These are phyloP conservation scores for Scolopax rusticola DNA, from an alignment of 2,797 vertebrate species.

Conservation along the genomic window DNA sequence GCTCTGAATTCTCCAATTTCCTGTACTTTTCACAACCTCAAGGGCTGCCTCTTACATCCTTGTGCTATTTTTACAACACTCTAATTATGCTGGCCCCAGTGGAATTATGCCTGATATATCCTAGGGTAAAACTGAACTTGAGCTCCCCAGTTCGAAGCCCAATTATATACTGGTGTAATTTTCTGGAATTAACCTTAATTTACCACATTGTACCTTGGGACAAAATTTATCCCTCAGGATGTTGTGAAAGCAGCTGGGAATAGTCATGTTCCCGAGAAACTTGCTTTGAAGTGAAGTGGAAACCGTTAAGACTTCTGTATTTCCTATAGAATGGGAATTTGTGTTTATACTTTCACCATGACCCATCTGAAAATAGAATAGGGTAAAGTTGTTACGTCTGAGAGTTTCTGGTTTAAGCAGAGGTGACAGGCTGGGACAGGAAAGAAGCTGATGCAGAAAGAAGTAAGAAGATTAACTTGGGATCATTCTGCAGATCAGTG, in stretches of 20 bases:
- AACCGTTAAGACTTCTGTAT: rapidly evolving
- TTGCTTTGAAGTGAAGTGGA: neutral
- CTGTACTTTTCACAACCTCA: neutral
- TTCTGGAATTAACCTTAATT: neutral
- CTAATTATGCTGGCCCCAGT: neutral
- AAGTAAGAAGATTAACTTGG: neutral
- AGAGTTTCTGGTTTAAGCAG: neutral
- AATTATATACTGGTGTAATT: neutral
- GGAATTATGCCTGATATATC: neutral
- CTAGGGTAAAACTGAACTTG: neutral
- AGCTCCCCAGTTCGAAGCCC: neutral
- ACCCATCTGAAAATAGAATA: rapidly evolving
- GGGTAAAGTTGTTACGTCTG: rapidly evolving
- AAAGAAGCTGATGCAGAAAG: neutral
- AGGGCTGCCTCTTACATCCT: neutral
- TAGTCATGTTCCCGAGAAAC: neutral
- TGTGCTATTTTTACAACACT: constrained; percentile 13
- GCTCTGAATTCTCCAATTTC: neutral
- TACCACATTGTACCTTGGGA: neutral
- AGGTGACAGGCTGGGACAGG: neutral
- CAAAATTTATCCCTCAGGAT: neutral
- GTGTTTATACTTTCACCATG: neutral
- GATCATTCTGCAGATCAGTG: neutral
- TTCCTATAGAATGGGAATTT: neutral
- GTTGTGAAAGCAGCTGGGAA: neutral